Percentiles rank a stretch among this genome's conserved stretches.
Conservation (phyloP, 2,797 vertebrate species). For the Spinibarbus caldwelli region DNA sequence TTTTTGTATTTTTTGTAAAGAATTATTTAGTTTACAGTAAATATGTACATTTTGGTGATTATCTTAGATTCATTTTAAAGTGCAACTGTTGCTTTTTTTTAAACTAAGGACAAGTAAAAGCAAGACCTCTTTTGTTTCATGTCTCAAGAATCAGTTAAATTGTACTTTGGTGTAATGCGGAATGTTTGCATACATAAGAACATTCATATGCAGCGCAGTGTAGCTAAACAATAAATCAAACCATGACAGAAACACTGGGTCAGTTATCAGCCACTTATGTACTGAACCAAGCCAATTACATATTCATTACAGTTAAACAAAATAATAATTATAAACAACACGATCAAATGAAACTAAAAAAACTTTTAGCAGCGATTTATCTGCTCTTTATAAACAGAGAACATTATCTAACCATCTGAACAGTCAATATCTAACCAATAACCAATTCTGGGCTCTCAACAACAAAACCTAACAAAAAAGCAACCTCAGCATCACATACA, state of each 20-base stretch:
- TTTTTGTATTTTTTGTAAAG: background rate
- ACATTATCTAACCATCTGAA: slow-evolving; percentile 2
- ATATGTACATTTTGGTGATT: background rate
- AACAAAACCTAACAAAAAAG: background rate
- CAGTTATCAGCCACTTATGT: background rate
- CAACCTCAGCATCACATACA: background rate
- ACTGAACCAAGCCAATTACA: slow-evolving; percentile 15
- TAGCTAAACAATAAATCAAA: slow-evolving; percentile 16
- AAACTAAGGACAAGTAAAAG: background rate
- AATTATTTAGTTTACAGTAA: background rate
- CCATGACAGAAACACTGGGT: slow-evolving; percentile 13
- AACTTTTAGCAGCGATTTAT: background rate
- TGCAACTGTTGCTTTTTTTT: background rate
- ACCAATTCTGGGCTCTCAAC: background rate
- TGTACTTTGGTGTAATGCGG: background rate
- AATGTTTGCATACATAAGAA: background rate
- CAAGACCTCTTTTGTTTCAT: background rate
- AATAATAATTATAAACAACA: slow-evolving; percentile 2
- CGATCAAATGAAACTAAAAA: background rate
- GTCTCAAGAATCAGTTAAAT: background rate
- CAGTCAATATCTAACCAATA: background rate
- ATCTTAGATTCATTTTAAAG: background rate
- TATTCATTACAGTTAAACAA: slow-evolving; percentile 12
- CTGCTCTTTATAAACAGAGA: slow-evolving; percentile 11
- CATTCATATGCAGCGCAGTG: background rate